Conservation (phyloP, 2,113 vertebrate genomes). For the Probosciger aterrimus region DNA sequence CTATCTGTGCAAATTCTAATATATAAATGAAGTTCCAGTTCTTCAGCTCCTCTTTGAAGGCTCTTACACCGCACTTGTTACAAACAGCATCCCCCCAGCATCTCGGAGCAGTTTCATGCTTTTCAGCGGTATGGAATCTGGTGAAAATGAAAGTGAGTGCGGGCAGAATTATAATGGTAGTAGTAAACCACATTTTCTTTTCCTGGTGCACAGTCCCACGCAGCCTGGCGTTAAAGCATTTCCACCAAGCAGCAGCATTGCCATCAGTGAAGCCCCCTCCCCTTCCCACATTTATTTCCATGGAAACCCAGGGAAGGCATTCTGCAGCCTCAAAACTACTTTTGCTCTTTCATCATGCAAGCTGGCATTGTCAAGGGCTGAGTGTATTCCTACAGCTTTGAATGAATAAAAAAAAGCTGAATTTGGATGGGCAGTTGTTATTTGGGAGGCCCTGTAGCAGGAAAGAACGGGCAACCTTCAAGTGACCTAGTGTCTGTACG, state of each 20-base stretch:
- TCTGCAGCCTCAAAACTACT: slow-evolving; percentile 84
- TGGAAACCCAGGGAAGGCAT: slow-evolving; percentile 85
- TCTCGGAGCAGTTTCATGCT: background rate
- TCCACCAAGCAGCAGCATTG: slow-evolving; percentile 26
- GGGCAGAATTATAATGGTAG: background rate
- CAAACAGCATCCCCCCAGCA: accelerated
- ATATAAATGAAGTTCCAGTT: background rate
- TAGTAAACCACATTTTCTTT: background rate
- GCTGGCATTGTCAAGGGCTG: slow-evolving; percentile 79
- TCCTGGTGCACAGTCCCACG: background rate
- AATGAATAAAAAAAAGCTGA: slow-evolving; percentile 36
- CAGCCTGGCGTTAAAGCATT: slow-evolving; percentile 5
- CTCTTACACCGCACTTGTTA: accelerated
- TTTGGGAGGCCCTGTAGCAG: slow-evolving; percentile 43
- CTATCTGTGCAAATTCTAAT: background rate
- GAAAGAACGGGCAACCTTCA: slow-evolving; percentile 34
- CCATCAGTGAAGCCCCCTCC: slow-evolving; percentile 44
- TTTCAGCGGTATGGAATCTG: background rate
- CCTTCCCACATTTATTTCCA: slow-evolving; percentile 87
- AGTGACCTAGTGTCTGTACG: slow-evolving; percentile 1
- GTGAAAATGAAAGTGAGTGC: background rate
- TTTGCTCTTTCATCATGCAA: slow-evolving; percentile 79
- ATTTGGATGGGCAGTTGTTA: slow-evolving; percentile 56
- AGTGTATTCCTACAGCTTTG: slow-evolving; percentile 71
- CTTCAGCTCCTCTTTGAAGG: background rate